A percentile compares a stretch with the other conserved stretches of the same genome.
phyloP scores from a whole-genome alignment of 2,888 invertebrate genomes.

The Yponomeuta sedellus region DNA sequence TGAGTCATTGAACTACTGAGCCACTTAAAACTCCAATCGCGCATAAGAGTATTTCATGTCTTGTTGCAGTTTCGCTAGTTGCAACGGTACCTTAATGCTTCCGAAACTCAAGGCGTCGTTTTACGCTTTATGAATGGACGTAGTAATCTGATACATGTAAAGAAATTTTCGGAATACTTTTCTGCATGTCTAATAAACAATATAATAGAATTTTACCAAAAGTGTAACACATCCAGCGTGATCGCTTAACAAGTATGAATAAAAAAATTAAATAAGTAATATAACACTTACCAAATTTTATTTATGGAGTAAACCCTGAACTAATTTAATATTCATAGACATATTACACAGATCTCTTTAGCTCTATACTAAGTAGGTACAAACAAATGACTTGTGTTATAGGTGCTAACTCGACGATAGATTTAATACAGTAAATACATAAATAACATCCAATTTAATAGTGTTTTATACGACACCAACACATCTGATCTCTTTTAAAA shows the following conservation, averaged over 20 bases:
- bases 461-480: no score
- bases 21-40: background rate
- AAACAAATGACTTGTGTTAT: no score
- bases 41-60: background rate
- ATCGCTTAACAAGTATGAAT: constrained; percentile 1
- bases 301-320: background rate
- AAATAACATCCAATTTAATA: no score
- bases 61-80: background rate
- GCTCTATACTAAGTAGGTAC: no score
- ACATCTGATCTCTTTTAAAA: no score
- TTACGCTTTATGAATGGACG: constrained; percentile 13
- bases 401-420: no score
- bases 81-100: background rate
- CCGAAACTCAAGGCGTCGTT: background rate
- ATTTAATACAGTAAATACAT: no score
- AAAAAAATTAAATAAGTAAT: background rate
- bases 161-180: constrained; percentile 9
- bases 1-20: no score
- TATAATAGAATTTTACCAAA: constrained; percentile 13
- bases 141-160: constrained; percentile 13
- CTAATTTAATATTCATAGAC: no score
- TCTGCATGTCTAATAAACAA: constrained; percentile 15
- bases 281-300: background rate
- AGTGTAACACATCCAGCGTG: constrained; percentile 6
- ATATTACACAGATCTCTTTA: no score